Evolutionary conservation across 2,888 invertebrate genomes (phyloP).

Genomic region (Synanthedon tipuliformis): DNA sequence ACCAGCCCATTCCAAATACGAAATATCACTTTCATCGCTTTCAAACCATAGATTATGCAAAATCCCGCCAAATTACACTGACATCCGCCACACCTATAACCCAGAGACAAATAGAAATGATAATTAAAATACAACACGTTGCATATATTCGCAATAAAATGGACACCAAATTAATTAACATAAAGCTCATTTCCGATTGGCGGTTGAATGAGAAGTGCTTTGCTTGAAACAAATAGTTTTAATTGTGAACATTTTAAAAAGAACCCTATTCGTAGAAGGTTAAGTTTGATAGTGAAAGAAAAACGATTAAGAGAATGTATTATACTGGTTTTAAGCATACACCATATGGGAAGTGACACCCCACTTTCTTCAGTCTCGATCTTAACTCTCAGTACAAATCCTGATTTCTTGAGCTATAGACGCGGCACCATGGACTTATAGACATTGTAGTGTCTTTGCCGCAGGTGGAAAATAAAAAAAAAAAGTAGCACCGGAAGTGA

Average conservation of each 20-base stretch:
- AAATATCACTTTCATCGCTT: conserved; percentile 1
- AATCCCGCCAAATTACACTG: conserved; percentile 7
- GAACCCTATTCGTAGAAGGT: neutral
- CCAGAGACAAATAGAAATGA: conserved; percentile 23
- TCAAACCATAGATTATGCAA: conserved; percentile 3
- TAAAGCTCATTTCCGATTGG: conserved; percentile 12
- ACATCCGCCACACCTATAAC: conserved; percentile 14
- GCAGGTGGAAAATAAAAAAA: conserved; percentile 7
- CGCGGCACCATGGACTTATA: conserved; percentile 20
- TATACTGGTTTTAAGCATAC: conserved; percentile 5
- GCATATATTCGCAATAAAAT: neutral
- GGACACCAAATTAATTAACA: conserved; percentile 2
- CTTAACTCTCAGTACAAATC: conserved; percentile 19
- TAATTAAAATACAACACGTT: conserved; percentile 10
- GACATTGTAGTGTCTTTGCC: neutral
- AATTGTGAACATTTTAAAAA: conserved; percentile 3
- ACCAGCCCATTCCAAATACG: conserved; percentile 1
- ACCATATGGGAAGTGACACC: conserved; percentile 34
- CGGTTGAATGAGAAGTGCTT: conserved; percentile 8
- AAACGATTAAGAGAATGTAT: conserved; percentile 3
- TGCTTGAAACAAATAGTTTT: conserved; percentile 13
- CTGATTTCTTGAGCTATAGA: conserved; percentile 12
- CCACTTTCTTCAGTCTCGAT: conserved; percentile 38
- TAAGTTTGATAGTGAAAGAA: conserved; percentile 2
- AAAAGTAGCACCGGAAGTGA: conserved; percentile 16